A percentile compares a stretch with the other conserved stretches of the same genome.
These are phyloP conservation scores for Morone chrysops DNA, from an alignment of 2,113 vertebrate species.

Conservation along the genomic window DNA sequence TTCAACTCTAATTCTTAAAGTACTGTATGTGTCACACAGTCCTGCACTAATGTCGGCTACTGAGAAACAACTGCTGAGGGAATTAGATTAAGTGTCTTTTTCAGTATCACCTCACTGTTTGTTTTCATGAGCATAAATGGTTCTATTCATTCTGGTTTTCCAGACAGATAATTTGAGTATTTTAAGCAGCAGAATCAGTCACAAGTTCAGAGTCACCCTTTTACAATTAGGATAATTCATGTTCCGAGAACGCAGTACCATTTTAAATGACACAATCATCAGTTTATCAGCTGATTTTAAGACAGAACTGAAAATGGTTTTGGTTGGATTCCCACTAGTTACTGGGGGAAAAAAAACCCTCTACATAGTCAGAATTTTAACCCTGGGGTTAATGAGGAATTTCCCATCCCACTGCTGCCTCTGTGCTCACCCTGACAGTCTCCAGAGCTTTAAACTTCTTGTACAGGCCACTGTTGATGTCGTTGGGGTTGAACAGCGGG, in stretches of 20 bases:
- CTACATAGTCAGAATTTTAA: not conserved
- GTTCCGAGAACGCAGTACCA: not conserved
- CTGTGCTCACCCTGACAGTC: constrained; percentile 88
- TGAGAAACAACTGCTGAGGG: not conserved
- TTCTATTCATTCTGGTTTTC: constrained; percentile 18
- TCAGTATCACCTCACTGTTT: not conserved
- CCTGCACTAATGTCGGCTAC: not conserved
- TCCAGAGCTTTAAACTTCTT: constrained; percentile 93
- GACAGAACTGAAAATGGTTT: not conserved
- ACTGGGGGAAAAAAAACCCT: too few species aligned
- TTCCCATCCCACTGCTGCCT: not conserved
- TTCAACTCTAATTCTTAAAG: not conserved
- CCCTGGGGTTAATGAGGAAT: not conserved
- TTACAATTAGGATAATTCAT: not conserved
- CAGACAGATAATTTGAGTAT: not conserved
- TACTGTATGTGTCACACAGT: not conserved
- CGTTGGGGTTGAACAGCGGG: constrained; percentile 94
- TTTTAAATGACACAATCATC: not conserved
- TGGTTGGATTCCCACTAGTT: not conserved
- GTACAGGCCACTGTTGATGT: constrained; percentile 93
- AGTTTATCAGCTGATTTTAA: not conserved
- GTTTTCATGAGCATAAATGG: constrained; percentile 2
- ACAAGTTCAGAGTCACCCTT: constrained; percentile 4
- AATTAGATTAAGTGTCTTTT: not conserved
- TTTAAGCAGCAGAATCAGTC: not conserved